Percentiles rank a stretch among this genome's conserved stretches.
Conservation (phyloP, 2,888 invertebrate genomes). For the Napeogenes inachia region DNA sequence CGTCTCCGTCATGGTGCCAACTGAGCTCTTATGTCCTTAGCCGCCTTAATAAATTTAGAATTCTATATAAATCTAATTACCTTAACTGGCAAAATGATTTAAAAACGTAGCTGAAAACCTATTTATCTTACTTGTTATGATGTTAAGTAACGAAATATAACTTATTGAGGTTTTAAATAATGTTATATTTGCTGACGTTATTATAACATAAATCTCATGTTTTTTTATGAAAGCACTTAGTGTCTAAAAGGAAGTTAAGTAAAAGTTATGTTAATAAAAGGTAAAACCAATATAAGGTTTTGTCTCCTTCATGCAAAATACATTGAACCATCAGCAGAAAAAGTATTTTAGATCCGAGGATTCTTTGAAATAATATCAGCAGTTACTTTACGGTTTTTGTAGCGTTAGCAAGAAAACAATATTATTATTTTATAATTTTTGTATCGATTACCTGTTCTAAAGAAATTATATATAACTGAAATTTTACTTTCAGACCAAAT, state of each 20-base stretch:
- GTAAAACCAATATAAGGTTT: neutral
- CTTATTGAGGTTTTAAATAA: too few relatives aligned
- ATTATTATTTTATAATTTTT: neutral
- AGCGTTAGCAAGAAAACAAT: slow-evolving; percentile 21
- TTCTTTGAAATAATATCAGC: slow-evolving; percentile 37
- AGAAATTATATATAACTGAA: too few relatives aligned
- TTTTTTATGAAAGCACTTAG: neutral
- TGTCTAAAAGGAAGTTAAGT: neutral
- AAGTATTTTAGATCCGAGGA: slow-evolving; percentile 31
- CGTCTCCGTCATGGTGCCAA: too few relatives aligned
- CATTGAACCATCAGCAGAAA: slow-evolving; percentile 30
- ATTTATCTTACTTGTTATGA: too few relatives aligned
- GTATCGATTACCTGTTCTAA: neutral
- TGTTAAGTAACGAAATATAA: too few relatives aligned
- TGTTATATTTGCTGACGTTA: neutral
- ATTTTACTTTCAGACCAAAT: too few relatives aligned
- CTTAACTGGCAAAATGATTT: too few relatives aligned
- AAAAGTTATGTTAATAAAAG: slow-evolving; percentile 5
- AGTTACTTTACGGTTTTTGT: slow-evolving; percentile 28
- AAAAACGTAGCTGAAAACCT: too few relatives aligned
- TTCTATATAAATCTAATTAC: too few relatives aligned
- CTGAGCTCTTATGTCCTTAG: too few relatives aligned
- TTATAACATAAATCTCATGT: slow-evolving; percentile 11
- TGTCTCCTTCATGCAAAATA: slow-evolving; percentile 13
- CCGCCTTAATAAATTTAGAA: too few relatives aligned